Evolutionary conservation across 2,113 vertebrate genomes (phyloP), one percentile per base, ranked within the genome.

Genomic region (Chloropsis hardwickii): DNA sequence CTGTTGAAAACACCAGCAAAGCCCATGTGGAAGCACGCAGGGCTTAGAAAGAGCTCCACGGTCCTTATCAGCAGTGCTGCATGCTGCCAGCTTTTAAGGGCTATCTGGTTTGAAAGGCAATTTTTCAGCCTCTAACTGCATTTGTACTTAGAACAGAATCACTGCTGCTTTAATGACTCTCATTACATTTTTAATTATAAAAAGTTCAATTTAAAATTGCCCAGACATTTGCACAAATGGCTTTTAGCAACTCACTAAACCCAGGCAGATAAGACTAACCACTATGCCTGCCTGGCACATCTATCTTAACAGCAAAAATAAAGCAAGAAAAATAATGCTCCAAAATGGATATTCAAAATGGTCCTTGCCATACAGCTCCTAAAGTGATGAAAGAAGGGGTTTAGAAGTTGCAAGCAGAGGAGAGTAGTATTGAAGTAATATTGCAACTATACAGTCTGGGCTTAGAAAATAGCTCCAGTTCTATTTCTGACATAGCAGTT

Each of bases 401-500:
- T 50, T 35, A 27, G 51, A 84, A 64, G 31, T 62, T 80, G 42
- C 40, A 80, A 77, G 67, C 20, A 65, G 20, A 81, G 16, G 4
- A 87, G 3, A 37, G 40, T 8, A 54, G 47, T 10, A 86, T 1
- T 54, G 69, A 83, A 54, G 35, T 45, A 77, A 65, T 61, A 92
- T 25, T 81, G 45, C 71, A 81, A n/a, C 64, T 42, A 8, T 29
- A 73, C 21, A 74, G 67, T 42, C 31, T 62, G 42, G 51, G 35
- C 39, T 81, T 88, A 70, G 50, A 81, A 83, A 90, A 94, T 6
- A 83, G 48, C 86, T 58, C 14, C 54, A 83, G 54, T 42, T 73
- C 79, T 96, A 94, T 83, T 94, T 88, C 64, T 73, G 77, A 81
- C 39, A 31, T 2, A 74, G 88, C 82, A 93, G 88, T 54, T 97